Conservation (phyloP, 2,888 invertebrate genomes). For the Sericinus montela region DNA sequence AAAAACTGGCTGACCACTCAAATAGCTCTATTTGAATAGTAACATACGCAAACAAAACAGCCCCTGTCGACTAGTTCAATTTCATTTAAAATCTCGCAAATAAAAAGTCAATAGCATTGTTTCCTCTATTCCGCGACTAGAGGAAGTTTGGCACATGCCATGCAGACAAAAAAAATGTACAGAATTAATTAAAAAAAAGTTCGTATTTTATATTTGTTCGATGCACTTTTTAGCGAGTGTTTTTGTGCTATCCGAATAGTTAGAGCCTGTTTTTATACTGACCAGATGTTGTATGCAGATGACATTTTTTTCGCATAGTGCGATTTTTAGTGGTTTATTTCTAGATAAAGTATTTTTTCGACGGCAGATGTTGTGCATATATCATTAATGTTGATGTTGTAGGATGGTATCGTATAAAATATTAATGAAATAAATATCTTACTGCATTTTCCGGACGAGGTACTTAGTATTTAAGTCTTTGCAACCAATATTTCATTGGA, state of each 20-base stretch:
- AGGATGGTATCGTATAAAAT: constrained; percentile 1
- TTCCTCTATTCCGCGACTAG: constrained; percentile 22
- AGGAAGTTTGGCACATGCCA: constrained; percentile 70
- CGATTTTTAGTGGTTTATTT: constrained; percentile 72
- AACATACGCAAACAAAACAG: background rate
- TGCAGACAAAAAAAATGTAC: constrained; percentile 47
- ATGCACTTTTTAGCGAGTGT: constrained; percentile 61
- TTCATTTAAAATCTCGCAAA: constrained; percentile 17
- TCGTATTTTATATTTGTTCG: constrained; percentile 46
- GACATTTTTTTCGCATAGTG: constrained; percentile 67
- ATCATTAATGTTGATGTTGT: constrained; percentile 25
- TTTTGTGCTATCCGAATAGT: constrained; percentile 53
- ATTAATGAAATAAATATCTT: background rate
- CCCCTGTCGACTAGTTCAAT: background rate
- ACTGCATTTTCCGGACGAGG: no score
- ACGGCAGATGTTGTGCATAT: constrained; percentile 68
- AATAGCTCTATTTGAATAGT: constrained; percentile 2
- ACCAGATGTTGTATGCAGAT: constrained; percentile 78
- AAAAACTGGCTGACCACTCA: constrained; percentile 12
- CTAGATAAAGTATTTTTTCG: constrained; percentile 54
- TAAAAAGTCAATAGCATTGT: constrained; percentile 21
- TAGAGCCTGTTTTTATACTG: constrained; percentile 49
- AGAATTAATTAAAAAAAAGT: constrained; percentile 45
- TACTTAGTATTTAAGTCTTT: no score
- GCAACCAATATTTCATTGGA: no score